A percentile compares a stretch with the other conserved stretches of the same genome.
These are phyloP conservation scores for Oryzias celebensis DNA, from an alignment of 2,113 vertebrate genomes.

Conservation along the genomic window DNA sequence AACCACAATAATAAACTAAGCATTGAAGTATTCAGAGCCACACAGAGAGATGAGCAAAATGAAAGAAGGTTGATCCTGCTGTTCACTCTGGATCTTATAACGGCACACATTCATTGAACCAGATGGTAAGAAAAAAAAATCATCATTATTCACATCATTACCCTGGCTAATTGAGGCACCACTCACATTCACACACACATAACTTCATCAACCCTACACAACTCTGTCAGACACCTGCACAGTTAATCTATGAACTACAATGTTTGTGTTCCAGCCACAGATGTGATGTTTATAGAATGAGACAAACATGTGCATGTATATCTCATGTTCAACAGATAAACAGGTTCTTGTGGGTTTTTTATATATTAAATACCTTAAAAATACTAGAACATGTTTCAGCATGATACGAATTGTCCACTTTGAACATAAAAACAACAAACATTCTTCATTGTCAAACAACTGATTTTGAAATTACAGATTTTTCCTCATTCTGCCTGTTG, in stretches of 20 bases:
- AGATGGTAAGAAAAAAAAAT: conserved; percentile 74
- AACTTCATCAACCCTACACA: conserved; percentile 25
- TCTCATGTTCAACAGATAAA: neutral
- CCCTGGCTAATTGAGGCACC: conserved; percentile 71
- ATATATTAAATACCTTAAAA: no score
- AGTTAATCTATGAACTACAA: neutral
- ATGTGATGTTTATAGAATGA: neutral
- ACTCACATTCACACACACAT: conserved; percentile 35
- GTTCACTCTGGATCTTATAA: conserved; percentile 49
- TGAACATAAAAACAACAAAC: no score
- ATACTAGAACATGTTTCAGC: no score
- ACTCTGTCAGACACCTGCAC: conserved; percentile 21
- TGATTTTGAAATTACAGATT: no score
- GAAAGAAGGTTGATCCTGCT: conserved; percentile 20
- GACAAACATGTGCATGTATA: neutral
- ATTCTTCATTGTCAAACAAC: no score
- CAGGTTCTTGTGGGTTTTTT: no score
- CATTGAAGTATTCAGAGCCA: no score
- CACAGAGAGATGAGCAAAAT: neutral
- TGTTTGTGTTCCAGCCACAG: neutral
- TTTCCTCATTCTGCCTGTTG: no score
- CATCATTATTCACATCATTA: conserved; percentile 81
- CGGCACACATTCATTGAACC: conserved; percentile 59
- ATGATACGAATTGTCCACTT: no score
- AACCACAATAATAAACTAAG: no score